Conservation (phyloP, 2,888 invertebrate genomes). For the Carcina quercana region DNA sequence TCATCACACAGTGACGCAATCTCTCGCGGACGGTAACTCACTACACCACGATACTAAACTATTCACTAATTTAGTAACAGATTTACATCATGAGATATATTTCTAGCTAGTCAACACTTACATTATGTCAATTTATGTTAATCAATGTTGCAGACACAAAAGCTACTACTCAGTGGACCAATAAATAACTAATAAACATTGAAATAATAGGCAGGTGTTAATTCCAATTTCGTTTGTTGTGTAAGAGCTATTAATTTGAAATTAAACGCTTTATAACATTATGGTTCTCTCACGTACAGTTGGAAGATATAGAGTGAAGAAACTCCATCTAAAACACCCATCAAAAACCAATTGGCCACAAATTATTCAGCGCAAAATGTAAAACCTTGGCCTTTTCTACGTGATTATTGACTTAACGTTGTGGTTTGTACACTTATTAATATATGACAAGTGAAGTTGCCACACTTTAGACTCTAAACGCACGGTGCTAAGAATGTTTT, state of each 20-base stretch:
- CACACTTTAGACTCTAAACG: slow-evolving; percentile 32
- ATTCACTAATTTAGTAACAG: slow-evolving; percentile 3
- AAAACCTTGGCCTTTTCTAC: slow-evolving; percentile 59
- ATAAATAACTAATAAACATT: no score
- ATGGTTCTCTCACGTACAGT: slow-evolving; percentile 21
- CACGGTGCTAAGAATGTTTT: slow-evolving; percentile 28
- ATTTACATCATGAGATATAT: background rate
- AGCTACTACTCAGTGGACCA: background rate
- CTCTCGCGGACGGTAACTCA: background rate
- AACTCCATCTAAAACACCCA: slow-evolving; percentile 40
- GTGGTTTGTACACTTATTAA: slow-evolving; percentile 42
- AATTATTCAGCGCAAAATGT: slow-evolving; percentile 49
- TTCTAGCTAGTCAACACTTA: background rate
- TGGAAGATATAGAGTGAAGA: slow-evolving; percentile 17
- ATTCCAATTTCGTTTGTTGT: no score
- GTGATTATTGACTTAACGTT: slow-evolving; percentile 42
- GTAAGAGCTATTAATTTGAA: background rate
- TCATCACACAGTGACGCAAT: slow-evolving; percentile 54
- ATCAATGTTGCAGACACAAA: background rate
- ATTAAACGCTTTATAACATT: slow-evolving; percentile 2
- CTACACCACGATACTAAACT: background rate
- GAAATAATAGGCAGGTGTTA: no score
- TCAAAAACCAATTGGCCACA: slow-evolving; percentile 58
- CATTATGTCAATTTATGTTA: background rate
- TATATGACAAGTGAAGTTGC: slow-evolving; percentile 22